Percentiles rank a stretch among this genome's conserved stretches.
Conservation (phyloP, 2,888 invertebrate genomes). For the Melanostoma scalare region DNA sequence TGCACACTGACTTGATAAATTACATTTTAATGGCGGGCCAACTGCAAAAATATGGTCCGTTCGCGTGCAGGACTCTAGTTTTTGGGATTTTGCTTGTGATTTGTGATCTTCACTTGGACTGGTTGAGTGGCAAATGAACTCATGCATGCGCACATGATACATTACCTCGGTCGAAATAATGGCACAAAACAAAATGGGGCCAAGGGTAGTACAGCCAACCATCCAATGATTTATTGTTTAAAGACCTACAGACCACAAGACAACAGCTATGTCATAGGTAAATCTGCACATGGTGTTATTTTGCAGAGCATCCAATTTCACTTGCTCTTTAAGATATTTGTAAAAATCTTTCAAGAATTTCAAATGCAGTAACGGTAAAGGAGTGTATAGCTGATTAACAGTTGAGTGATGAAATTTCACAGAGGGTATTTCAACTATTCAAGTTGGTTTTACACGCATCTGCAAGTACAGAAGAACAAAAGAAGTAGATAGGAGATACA, state of each 20-base stretch:
- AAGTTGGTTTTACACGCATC: too few relatives aligned
- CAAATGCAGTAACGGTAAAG: too few relatives aligned
- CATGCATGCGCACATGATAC: slow-evolving; percentile 62
- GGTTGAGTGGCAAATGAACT: slow-evolving; percentile 63
- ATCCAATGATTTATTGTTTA: slow-evolving; percentile 46
- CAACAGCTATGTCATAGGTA: neutral
- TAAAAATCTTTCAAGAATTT: too few relatives aligned
- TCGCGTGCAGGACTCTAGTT: slow-evolving; percentile 64
- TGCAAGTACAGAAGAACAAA: too few relatives aligned
- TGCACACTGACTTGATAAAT: slow-evolving; percentile 57
- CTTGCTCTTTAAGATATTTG: too few relatives aligned
- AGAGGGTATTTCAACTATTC: too few relatives aligned
- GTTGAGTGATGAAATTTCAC: too few relatives aligned
- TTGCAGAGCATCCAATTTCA: too few relatives aligned
- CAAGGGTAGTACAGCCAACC: slow-evolving; percentile 46
- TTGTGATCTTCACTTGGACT: slow-evolving; percentile 58
- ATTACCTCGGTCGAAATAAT: slow-evolving; percentile 28
- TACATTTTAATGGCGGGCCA: slow-evolving; percentile 67
- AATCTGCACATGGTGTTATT: too few relatives aligned
- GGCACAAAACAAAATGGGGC: slow-evolving; percentile 32
- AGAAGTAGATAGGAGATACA: too few relatives aligned
- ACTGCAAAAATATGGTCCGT: slow-evolving; percentile 67
- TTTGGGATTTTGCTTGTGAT: slow-evolving; percentile 63
- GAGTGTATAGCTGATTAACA: too few relatives aligned
- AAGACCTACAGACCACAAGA: slow-evolving; percentile 5